A percentile compares a stretch with the other conserved stretches of the same genome.
Evolutionary conservation across 2,113 vertebrate genomes (phyloP).

Genomic region (Xenopus borealis): DNA sequence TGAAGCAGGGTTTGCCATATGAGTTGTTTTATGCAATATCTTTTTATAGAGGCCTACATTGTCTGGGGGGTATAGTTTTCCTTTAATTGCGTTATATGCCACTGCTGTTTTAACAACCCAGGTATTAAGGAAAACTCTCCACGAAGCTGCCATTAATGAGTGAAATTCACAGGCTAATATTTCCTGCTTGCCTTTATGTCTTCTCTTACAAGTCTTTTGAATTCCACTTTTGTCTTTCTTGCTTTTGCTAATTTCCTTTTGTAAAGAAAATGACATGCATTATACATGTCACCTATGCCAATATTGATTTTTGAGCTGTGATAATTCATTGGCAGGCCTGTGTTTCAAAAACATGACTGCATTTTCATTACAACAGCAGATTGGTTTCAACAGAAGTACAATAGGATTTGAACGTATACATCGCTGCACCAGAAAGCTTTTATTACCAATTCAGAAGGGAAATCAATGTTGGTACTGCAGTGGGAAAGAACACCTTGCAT

Average conservation of each 20-base stretch:
- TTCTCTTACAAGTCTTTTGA: slow-evolving; percentile 23
- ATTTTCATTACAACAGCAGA: slow-evolving; percentile 27
- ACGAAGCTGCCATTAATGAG: neutral
- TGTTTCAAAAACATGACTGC: slow-evolving; percentile 28
- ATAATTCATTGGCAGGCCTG: slow-evolving; percentile 34
- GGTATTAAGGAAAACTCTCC: neutral
- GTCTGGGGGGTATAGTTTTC: too few relatives aligned
- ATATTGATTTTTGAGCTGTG: slow-evolving; percentile 41
- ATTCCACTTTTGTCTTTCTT: slow-evolving; percentile 30
- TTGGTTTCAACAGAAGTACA: slow-evolving; percentile 29
- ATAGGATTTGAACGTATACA: slow-evolving; percentile 16
- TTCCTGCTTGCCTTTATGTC: neutral
- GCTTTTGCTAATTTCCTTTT: slow-evolving; percentile 16
- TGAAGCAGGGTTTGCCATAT: too few relatives aligned
- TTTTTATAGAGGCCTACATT: too few relatives aligned
- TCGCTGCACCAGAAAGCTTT: slow-evolving; percentile 21
- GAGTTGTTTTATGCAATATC: too few relatives aligned
- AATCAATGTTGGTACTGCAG: slow-evolving; percentile 25
- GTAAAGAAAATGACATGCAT: slow-evolving; percentile 26
- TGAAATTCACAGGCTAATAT: slow-evolving; percentile 1
- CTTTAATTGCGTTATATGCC: too few relatives aligned
- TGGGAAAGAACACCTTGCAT: neutral
- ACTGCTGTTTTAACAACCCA: neutral
- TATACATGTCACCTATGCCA: slow-evolving; percentile 41
- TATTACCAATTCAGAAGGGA: slow-evolving; percentile 34